Percentiles rank a stretch among this genome's conserved stretches.
phyloP scores from a whole-genome alignment of 2,888 invertebrate species.

The Caenorhabditis sp. region DNA sequence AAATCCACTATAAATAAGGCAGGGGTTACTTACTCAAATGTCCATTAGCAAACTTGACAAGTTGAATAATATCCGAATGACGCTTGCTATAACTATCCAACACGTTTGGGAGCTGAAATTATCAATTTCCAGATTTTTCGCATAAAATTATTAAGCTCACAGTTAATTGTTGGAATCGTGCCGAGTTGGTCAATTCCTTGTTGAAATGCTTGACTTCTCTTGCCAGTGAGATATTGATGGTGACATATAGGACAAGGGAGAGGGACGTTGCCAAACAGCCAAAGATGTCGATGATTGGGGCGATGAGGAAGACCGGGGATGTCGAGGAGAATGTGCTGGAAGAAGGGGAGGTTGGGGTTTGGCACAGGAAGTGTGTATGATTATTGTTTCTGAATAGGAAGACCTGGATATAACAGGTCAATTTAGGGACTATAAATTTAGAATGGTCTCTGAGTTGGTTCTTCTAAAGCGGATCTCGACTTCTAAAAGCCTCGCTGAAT shows the following conservation, averaged over 20 bases:
- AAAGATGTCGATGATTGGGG: constrained; percentile 33
- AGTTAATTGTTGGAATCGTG: constrained; percentile 28
- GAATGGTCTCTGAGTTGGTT: too few species aligned
- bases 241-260: constrained; percentile 26
- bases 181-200: constrained; percentile 35
- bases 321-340: constrained; percentile 38
- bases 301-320: constrained; percentile 17
- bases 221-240: constrained; percentile 23
- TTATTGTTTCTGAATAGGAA: too few species aligned
- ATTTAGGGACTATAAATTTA: too few species aligned
- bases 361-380: too few species aligned
- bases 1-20: too few species aligned
- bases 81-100: constrained; percentile 40
- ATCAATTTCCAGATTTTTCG: constrained; percentile 3
- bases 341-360: background rate
- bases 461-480: too few species aligned
- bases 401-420: too few species aligned
- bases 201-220: constrained; percentile 41
- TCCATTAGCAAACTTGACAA: constrained; percentile 21
- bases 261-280: constrained; percentile 30
- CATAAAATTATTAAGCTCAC: constrained; percentile 7
- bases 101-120: constrained; percentile 38
- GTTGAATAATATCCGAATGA: constrained; percentile 38
- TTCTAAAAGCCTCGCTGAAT: too few species aligned
- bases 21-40: constrained; percentile 11